Base-by-base conservation (phyloP, 2,888 invertebrate species). In the Andrena flavipes region DNA sequence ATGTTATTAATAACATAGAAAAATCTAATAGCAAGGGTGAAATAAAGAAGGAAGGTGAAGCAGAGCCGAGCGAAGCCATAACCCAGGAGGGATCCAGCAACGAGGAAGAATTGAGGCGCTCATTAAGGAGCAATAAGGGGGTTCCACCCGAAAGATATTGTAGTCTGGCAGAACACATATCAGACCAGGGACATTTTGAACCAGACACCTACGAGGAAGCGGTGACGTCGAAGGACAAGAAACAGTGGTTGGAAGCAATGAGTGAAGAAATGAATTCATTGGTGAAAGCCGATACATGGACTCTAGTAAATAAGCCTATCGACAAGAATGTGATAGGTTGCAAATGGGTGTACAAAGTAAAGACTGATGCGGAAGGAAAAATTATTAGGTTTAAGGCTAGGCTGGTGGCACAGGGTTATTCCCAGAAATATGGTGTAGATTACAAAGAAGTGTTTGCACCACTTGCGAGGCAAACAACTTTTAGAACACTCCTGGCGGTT, bases 401-500 rank as follows among this genome's bases (percentile, higher is more conserved):
- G 20, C 23, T 51, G n/a, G 51, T 51, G 20, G 51, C 51, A 20
- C 51, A 20, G 51, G 23, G 51, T 51, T 51, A 20, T 51, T 20
- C n/a, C 7, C 51, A 51, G 20, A 51, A n/a, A 20, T 51, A 51
- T 1, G 7, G 2, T n/a, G 7, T 23, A 23, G 51, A 51, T 64
- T 42, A 20, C 42, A 51, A 51, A 16, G 54, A 51, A 51, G 30
- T 67, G 16, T 54, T 48, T 51, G 30, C n/a, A 13, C 51, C 51
- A 51, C 33, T 67, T 0, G 33, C 20, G 20, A 71, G 51, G 33
- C n/a, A 30, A 5, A 49, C 49, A 16, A 62, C 62, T 6, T 67
- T 71, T 13, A 71, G 23, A 62, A 62, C 49, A 10, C 33, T 71
- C 2, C 30, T 71, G 30, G 42, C 48, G 20, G 13, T 71, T 48